Conservation (phyloP, 2,797 vertebrate genomes). For the Anolis apletophallus region DNA sequence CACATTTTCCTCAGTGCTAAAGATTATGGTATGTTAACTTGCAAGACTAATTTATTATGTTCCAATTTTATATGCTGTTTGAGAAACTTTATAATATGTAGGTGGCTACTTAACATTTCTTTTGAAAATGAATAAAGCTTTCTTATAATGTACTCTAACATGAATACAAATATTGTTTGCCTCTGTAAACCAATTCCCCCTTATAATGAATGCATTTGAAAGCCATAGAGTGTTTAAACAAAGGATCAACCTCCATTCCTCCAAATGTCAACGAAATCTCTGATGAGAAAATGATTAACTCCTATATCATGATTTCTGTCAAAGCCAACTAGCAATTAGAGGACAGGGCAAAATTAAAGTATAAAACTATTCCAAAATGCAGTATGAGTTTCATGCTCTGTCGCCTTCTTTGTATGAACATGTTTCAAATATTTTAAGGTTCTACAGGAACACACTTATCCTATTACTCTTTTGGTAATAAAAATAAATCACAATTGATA, state of each 20-base stretch:
- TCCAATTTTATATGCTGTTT: neutral
- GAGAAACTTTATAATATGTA: neutral
- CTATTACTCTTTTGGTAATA: conserved; percentile 13
- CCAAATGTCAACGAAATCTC: conserved; percentile 10
- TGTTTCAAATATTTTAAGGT: conserved; percentile 22
- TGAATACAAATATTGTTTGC: neutral
- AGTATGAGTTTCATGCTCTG: neutral
- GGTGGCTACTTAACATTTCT: neutral
- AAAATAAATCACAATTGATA: conserved; percentile 17
- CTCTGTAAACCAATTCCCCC: neutral
- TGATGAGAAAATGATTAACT: conserved; percentile 20
- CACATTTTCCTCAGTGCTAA: too few relatives aligned
- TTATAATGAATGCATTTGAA: neutral
- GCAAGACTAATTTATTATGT: neutral
- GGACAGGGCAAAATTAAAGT: conserved; percentile 14
- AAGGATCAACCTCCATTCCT: neutral
- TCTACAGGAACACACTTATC: conserved; percentile 39
- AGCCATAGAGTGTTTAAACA: neutral
- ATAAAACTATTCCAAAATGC: conserved; percentile 26
- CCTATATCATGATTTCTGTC: conserved; percentile 2
- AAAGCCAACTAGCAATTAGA: conserved; percentile 38
- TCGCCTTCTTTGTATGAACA: neutral
- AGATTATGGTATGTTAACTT: neutral
- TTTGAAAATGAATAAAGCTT: neutral
- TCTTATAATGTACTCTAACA: neutral